phyloP scores from a whole-genome alignment of 2,888 invertebrate species.

The Leucoma salicis region DNA sequence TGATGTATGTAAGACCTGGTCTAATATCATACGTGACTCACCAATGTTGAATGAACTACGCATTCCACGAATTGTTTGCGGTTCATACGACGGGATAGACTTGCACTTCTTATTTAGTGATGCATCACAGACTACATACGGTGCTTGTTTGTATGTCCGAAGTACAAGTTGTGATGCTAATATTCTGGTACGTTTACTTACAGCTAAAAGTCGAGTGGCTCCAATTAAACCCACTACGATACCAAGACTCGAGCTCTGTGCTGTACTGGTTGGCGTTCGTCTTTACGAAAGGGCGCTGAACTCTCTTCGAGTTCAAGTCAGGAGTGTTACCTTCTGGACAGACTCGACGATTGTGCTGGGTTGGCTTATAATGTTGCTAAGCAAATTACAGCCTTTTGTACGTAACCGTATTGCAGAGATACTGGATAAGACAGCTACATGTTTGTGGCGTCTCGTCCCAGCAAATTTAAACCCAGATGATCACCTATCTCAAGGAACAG shows the following conservation, averaged over 20 bases:
- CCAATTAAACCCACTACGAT: background rate
- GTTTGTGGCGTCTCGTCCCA: too few relatives aligned
- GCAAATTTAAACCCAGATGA: background rate
- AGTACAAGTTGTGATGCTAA: background rate
- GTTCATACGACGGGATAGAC: background rate
- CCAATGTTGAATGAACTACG: background rate
- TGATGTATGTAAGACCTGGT: too few relatives aligned
- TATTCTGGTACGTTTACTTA: background rate
- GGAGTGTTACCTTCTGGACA: background rate
- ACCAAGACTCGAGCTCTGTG: too few relatives aligned
- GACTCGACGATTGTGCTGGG: background rate
- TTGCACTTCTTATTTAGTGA: background rate
- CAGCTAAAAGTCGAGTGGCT: background rate
- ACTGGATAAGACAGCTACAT: background rate
- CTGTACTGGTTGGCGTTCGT: too few relatives aligned
- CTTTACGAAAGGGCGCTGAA: too few relatives aligned
- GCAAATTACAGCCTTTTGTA: background rate
- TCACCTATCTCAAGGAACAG: background rate
- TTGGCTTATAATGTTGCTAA: background rate
- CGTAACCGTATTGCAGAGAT: background rate
- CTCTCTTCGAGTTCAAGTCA: too few relatives aligned
- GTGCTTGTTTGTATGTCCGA: background rate
- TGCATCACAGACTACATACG: background rate
- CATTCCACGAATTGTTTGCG: background rate
- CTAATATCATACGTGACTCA: background rate